Evolutionary conservation across 2,113 vertebrate species (phyloP).

Genomic region (Heterochromis multidens): DNA sequence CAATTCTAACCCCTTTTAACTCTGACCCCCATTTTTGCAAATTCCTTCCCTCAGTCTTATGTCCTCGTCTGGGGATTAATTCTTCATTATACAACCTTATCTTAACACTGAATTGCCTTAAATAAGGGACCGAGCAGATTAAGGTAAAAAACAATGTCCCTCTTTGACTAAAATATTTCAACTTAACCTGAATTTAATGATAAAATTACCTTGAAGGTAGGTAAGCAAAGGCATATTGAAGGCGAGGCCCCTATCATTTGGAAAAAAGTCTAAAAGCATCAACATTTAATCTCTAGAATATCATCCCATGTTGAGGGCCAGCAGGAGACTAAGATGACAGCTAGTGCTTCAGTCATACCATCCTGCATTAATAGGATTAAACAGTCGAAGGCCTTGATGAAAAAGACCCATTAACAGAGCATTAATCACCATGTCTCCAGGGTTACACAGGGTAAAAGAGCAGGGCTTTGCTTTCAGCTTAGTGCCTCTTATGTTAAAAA

Average conservation of each 20-base stretch:
- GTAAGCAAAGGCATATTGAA: neutral
- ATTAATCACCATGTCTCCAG: slow-evolving; percentile 32
- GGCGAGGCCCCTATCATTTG: neutral
- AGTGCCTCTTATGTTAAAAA: neutral
- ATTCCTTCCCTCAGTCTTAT: neutral
- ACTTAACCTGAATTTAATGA: neutral
- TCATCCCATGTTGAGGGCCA: neutral
- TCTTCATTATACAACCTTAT: slow-evolving; percentile 27
- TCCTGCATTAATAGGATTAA: slow-evolving; percentile 49
- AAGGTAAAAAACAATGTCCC: neutral
- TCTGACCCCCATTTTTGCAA: neutral
- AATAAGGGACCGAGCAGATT: neutral
- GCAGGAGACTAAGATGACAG: slow-evolving; percentile 22
- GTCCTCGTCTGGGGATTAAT: neutral
- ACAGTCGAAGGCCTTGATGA: slow-evolving; percentile 16
- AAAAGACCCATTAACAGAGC: slow-evolving; percentile 32
- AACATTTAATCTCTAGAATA: neutral
- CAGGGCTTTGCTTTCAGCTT: slow-evolving; percentile 1
- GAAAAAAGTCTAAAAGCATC: neutral
- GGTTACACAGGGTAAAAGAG: neutral
- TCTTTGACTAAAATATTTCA: slow-evolving; percentile 10
- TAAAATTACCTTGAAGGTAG: slow-evolving; percentile 17
- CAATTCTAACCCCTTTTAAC: neutral
- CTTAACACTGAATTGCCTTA: neutral
- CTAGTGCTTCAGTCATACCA: neutral